phyloP scores from a whole-genome alignment of 2,888 invertebrate species.

The Aplocera efformata region DNA sequence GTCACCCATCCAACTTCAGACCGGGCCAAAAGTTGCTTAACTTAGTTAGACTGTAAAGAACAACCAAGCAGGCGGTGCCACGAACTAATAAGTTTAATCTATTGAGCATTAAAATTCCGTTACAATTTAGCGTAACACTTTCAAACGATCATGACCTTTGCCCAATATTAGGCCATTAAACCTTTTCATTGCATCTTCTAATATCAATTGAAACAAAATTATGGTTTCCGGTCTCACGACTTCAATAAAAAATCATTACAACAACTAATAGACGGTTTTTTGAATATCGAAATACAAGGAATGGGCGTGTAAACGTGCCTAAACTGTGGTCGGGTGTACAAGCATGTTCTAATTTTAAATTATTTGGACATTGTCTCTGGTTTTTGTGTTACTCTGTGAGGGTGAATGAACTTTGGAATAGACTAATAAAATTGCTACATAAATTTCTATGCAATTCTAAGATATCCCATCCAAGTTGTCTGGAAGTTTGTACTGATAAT shows the following conservation, averaged over 20 bases:
- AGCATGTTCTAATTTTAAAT: constrained; percentile 40
- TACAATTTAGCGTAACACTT: constrained; percentile 24
- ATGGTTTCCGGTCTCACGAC: constrained; percentile 39
- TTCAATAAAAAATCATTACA: constrained; percentile 30
- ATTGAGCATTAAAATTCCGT: constrained; percentile 14
- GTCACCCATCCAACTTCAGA: too few relatives aligned
- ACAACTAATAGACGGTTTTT: constrained; percentile 33
- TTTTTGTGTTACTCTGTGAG: constrained; percentile 11
- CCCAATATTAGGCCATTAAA: constrained; percentile 22
- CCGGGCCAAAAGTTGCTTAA: too few relatives aligned
- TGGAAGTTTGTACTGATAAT: too few relatives aligned
- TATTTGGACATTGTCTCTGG: constrained; percentile 17
- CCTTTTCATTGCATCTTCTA: constrained; percentile 33
- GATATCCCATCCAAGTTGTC: background rate
- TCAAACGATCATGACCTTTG: constrained; percentile 27
- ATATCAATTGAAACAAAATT: constrained; percentile 33
- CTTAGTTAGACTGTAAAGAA: too few relatives aligned
- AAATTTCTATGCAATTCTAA: too few relatives aligned
- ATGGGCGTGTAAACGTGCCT: constrained; percentile 29
- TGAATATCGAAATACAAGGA: constrained; percentile 34
- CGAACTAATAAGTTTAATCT: too few relatives aligned
- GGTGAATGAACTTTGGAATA: background rate
- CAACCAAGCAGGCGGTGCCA: too few relatives aligned
- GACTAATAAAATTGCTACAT: too few relatives aligned
- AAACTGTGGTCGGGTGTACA: constrained; percentile 30